phyloP scores from a whole-genome alignment of 1,140 invertebrate species.

The Piezodorus guildinii region DNA sequence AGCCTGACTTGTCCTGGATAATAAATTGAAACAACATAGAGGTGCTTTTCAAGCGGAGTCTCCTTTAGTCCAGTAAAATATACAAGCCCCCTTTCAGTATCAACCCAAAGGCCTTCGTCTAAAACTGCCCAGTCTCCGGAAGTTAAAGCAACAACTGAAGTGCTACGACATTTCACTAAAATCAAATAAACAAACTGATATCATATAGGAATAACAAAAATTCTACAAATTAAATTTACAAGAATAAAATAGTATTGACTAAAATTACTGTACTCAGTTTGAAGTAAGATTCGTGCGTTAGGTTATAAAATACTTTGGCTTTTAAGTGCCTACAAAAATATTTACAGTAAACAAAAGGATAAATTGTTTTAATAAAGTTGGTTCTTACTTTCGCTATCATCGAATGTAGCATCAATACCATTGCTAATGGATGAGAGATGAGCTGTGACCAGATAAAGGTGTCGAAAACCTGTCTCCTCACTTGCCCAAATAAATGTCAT shows the following conservation, averaged over 20 bases:
- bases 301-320: too few relatives aligned
- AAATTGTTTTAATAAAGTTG: too few relatives aligned
- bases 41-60: slow-evolving; percentile 67
- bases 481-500: slow-evolving; percentile 82
- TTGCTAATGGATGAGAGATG: slow-evolving; percentile 12
- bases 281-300: too few relatives aligned
- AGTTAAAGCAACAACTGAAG: slow-evolving; percentile 47
- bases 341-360: too few relatives aligned
- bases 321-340: too few relatives aligned
- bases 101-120: slow-evolving; percentile 65
- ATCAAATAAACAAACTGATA: neutral
- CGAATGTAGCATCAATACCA: slow-evolving; percentile 18
- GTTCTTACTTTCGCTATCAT: slow-evolving; percentile 18
- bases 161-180: neutral
- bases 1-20: slow-evolving; percentile 53
- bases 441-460: slow-evolving; percentile 66
- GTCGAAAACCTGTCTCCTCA: slow-evolving; percentile 82
- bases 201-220: too few relatives aligned
- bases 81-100: slow-evolving; percentile 53
- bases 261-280: too few relatives aligned
- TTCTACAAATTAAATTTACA: too few relatives aligned
- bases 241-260: too few relatives aligned
- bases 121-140: slow-evolving; percentile 74
- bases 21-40: slow-evolving; percentile 64
- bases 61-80: slow-evolving; percentile 73